Percentiles rank a stretch among this genome's conserved stretches.
phyloP scores from a whole-genome alignment of 2,797 vertebrate genomes.

The Chaetophractus vellerosus region DNA sequence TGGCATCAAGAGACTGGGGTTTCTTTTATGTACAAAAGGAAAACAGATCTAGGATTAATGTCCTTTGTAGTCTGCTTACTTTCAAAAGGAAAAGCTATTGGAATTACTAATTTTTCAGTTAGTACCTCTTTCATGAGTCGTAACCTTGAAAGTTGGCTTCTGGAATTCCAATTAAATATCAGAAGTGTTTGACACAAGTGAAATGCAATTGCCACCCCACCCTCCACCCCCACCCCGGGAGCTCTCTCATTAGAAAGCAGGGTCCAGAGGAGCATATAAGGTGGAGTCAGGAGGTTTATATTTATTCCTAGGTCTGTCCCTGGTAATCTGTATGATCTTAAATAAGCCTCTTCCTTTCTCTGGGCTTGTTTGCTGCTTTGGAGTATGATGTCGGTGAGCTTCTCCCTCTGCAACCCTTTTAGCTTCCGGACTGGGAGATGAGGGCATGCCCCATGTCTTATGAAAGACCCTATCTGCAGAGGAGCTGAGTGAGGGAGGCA shows the following conservation, averaged over 20 bases:
- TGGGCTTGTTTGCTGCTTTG: neutral
- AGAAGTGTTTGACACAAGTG: slow-evolving; percentile 48
- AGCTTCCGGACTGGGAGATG: neutral
- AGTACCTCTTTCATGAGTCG: slow-evolving; percentile 41
- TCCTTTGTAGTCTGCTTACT: neutral
- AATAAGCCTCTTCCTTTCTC: neutral
- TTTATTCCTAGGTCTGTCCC: neutral
- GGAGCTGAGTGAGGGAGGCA: slow-evolving; percentile 40
- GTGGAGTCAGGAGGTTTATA: neutral
- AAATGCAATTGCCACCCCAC: neutral
- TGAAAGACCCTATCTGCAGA: neutral
- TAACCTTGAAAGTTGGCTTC: slow-evolving; percentile 47
- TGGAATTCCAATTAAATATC: slow-evolving; percentile 36
- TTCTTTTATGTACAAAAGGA: neutral
- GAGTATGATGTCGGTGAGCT: neutral
- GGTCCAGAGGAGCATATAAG: neutral
- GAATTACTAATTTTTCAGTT: slow-evolving; percentile 19
- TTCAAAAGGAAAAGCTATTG: slow-evolving; percentile 46
- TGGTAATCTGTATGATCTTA: neutral
- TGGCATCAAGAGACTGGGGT: neutral
- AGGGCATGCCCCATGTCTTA: neutral
- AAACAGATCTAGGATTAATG: slow-evolving; percentile 17
- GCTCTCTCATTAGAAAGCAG: slow-evolving; percentile 15
- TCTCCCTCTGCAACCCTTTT: neutral
- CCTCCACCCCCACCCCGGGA: neutral